Evolutionary conservation across 2,797 vertebrate genomes (phyloP).

Genomic region (Myiotriccus ornatus): DNA sequence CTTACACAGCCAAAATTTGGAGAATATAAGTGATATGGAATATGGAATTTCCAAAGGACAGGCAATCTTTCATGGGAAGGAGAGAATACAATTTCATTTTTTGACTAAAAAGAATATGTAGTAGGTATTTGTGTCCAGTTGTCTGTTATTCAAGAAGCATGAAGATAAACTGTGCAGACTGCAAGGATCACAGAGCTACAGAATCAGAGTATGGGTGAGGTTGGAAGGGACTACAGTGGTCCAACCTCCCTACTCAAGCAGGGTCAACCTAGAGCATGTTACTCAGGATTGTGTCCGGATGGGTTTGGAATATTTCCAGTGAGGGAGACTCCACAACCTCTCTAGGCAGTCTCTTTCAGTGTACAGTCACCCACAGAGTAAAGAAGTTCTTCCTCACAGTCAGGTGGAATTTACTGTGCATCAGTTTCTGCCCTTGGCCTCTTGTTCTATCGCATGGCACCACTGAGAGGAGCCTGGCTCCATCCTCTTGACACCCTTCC

Average conservation of each 20-base stretch:
- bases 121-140: not conserved
- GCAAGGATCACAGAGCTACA: not conserved
- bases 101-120: not conserved
- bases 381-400: not conserved
- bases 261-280: not conserved
- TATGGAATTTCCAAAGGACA: not conserved
- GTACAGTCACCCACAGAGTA: not conserved
- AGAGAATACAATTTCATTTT: not conserved
- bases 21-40: not conserved
- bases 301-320: not conserved
- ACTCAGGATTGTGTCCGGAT: not conserved
- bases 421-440: not conserved
- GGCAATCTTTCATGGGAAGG: not conserved
- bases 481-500: not conserved
- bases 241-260: not conserved
- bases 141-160: not conserved
- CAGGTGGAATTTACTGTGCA: not conserved
- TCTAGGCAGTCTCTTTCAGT: not conserved
- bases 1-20: not conserved
- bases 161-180: not conserved
- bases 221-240: not conserved
- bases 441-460: not conserved
- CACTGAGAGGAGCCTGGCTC: not conserved
- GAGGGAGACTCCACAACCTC: not conserved
- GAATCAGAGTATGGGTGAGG: not conserved